Base-by-base conservation (phyloP, 2,113 vertebrate genomes). In the Panthera tigris region DNA sequence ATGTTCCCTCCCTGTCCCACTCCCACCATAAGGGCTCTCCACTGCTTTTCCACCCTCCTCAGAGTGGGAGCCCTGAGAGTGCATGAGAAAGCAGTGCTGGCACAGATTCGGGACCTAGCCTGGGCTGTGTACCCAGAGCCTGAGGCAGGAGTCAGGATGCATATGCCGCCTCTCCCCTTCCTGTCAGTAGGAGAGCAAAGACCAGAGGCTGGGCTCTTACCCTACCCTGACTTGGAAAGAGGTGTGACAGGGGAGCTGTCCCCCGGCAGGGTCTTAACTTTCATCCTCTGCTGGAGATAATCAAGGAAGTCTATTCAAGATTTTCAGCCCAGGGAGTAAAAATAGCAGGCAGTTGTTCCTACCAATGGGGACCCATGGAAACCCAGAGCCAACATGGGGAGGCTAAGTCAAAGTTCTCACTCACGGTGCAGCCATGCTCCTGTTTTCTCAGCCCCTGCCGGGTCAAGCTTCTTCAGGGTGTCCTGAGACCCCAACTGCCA, bases 401-500 rank as follows among this genome's bases (percentile, higher is more conserved):
- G 10, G 23, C 39, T 45, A 19, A 39, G 55, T 25, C 3, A 23
- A 2, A n/a, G 5, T 11, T 76, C 23, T 12, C 25, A 10, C 81
- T 94, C 45, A 81, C 81, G 15, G 33, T 66, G 19, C 81, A 65
- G 66, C n/a, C 68, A 48, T 69, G 15, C 55, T 90, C 89, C 45
- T 92, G 21, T 88, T 85, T 89, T 73, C 52, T 92, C 89, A 98
- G 95, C 76, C 45, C n/a, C 71, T 97, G 69, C 90, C 36, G 69
- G 94, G 85, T 91, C 36, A 9, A 94, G 90, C 65, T 85, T 76
- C 95, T 96, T 79, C 92, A 96, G 87, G 94, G 78, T 78, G 79
- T 87, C 57, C 73, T 66, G 55, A 96, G 80, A 61, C 55, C 55
- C 69, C 25, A 45, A 85, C 81, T 93, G 87, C 92, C 89, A 91